Percentiles rank a stretch among this genome's conserved stretches.
Conservation (phyloP, 2,113 vertebrate genomes). For the Pseudonaja textilis region DNA sequence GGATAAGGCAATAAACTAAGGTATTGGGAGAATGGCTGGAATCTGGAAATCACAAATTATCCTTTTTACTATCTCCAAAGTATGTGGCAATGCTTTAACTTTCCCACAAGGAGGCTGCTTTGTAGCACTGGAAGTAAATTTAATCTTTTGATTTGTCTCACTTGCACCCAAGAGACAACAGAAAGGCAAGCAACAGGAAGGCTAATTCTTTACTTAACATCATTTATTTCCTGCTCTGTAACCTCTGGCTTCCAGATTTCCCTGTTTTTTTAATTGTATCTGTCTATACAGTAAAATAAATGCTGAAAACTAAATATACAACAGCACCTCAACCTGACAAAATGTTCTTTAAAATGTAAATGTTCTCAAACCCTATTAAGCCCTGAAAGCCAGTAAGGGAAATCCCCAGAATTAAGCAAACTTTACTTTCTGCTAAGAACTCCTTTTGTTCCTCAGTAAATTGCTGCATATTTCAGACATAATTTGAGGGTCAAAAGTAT, state of each 20-base stretch:
- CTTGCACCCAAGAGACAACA: neutral
- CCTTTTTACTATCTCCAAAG: neutral
- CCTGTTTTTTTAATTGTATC: too few species aligned
- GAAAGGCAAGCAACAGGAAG: neutral
- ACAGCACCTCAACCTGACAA: neutral
- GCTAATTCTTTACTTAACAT: neutral
- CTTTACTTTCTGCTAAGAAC: neutral
- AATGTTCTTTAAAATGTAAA: neutral
- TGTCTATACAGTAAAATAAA: neutral
- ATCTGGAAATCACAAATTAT: neutral
- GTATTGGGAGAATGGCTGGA: too few species aligned
- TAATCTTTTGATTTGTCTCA: neutral
- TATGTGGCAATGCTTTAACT: neutral
- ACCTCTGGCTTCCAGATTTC: neutral
- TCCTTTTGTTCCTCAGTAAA: neutral
- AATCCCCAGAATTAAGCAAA: neutral
- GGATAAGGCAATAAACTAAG: neutral
- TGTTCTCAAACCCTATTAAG: neutral
- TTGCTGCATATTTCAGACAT: neutral
- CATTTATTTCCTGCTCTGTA: neutral
- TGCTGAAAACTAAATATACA: neutral
- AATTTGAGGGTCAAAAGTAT: neutral
- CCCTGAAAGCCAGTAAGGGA: neutral
- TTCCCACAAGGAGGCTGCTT: neutral
- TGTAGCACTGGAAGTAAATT: neutral